Evolutionary conservation across 2,888 invertebrate genomes (phyloP).

Genomic region (Belgica antarctica): DNA sequence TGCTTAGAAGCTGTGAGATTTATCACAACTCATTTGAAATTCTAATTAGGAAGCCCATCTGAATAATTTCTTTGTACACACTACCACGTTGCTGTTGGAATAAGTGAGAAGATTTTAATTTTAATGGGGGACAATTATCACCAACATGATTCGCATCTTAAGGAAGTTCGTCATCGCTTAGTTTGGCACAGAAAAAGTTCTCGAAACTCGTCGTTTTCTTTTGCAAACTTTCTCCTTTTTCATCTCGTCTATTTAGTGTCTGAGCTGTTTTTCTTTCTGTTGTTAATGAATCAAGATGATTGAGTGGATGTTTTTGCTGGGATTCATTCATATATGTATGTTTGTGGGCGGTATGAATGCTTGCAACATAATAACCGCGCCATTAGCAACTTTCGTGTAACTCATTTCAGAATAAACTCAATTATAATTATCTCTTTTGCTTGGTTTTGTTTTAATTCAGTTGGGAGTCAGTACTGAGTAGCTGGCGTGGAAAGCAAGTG

Average conservation of each 20-base stretch:
- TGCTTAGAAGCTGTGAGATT: too few relatives aligned
- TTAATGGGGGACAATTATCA: slow-evolving; percentile 7
- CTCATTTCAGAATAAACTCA: background rate
- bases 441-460: too few relatives aligned
- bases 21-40: too few relatives aligned
- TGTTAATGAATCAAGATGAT: slow-evolving; percentile 37
- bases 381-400: slow-evolving; percentile 3
- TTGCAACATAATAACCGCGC: slow-evolving; percentile 14
- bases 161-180: too few relatives aligned
- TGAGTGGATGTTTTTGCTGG: slow-evolving; percentile 21
- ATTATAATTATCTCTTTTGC: slow-evolving; percentile 24
- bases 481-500: too few relatives aligned
- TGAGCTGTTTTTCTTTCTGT: background rate
- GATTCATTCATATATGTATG: slow-evolving; percentile 11
- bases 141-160: background rate
- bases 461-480: too few relatives aligned
- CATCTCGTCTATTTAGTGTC: background rate
- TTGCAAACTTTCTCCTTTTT: background rate
- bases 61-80: too few relatives aligned
- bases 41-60: too few relatives aligned
- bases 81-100: too few relatives aligned
- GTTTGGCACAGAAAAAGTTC: too few relatives aligned
- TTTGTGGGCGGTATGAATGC: slow-evolving; percentile 8
- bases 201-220: background rate
- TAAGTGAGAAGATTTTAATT: background rate